Evolutionary conservation across 2,797 vertebrate species (phyloP).

Genomic region (Crotalus adamanteus): DNA sequence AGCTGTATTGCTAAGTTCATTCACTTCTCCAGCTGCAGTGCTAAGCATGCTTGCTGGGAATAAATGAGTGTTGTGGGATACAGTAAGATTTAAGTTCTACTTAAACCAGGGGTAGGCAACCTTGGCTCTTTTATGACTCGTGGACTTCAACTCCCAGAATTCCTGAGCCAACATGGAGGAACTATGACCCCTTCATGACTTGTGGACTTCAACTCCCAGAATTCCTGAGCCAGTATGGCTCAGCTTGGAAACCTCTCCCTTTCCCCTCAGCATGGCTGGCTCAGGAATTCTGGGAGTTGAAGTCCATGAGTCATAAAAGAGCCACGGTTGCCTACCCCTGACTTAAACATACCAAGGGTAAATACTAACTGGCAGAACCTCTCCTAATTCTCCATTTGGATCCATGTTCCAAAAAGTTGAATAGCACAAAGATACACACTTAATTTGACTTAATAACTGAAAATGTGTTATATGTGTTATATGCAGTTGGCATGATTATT

Average conservation of each 20-base stretch:
- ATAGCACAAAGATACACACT: background rate
- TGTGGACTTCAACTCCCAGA: too few species aligned
- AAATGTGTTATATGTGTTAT: background rate
- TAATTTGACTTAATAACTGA: background rate
- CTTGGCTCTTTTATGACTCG: too few species aligned
- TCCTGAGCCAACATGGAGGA: too few species aligned
- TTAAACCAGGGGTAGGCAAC: background rate
- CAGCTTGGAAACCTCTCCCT: too few species aligned
- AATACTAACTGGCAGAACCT: background rate
- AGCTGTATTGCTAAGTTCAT: background rate
- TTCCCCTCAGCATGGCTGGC: too few species aligned
- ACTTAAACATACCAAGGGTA: background rate
- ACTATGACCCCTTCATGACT: too few species aligned
- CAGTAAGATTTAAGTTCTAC: background rate
- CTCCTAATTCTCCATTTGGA: background rate
- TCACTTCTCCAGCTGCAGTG: background rate
- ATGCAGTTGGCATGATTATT: background rate
- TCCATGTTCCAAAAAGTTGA: background rate
- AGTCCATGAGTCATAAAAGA: too few species aligned
- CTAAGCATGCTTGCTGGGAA: background rate
- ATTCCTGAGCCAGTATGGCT: too few species aligned
- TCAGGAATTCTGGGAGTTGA: too few species aligned
- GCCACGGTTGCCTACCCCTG: too few species aligned
- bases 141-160: too few species aligned
- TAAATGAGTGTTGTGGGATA: background rate